Evolutionary conservation across 2,113 vertebrate species (phyloP).

Genomic region (Pyxicephalus adspersus): DNA sequence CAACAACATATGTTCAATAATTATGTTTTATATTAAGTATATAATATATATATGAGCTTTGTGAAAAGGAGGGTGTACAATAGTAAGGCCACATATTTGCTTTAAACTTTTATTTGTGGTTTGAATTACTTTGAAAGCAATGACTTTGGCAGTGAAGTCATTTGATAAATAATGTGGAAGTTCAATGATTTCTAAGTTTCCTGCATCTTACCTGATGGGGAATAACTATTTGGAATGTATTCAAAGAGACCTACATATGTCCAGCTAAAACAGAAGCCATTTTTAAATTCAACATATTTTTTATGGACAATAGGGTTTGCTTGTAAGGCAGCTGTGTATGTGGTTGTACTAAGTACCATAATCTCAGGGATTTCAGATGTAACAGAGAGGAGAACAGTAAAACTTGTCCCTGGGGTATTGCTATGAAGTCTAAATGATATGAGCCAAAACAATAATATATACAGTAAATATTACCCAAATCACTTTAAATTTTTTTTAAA

Average conservation of each 20-base stretch:
- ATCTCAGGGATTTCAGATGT: not conserved
- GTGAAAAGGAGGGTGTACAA: not conserved
- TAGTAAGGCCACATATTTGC: slow-evolving; percentile 33
- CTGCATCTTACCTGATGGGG: not conserved
- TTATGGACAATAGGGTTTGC: not conserved
- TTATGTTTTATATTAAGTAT: not conserved
- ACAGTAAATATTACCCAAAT: no score
- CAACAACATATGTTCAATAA: not conserved
- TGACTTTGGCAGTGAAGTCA: slow-evolving; percentile 32
- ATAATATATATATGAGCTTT: no score
- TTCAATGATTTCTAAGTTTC: not conserved
- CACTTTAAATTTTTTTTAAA: no score
- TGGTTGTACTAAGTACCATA: not conserved
- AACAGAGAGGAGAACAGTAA: not conserved
- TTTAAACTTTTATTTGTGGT: slow-evolving; percentile 1
- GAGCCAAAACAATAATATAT: no score
- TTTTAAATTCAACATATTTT: not conserved
- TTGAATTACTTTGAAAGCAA: slow-evolving; percentile 9
- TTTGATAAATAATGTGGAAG: not conserved
- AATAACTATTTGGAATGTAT: slow-evolving; percentile 26
- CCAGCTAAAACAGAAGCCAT: not conserved
- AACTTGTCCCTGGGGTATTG: no score
- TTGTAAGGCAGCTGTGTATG: not conserved
- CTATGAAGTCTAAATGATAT: no score
- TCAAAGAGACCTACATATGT: not conserved